phyloP scores from a whole-genome alignment of 2,888 invertebrate species.

The Leptothorax acervorum region DNA sequence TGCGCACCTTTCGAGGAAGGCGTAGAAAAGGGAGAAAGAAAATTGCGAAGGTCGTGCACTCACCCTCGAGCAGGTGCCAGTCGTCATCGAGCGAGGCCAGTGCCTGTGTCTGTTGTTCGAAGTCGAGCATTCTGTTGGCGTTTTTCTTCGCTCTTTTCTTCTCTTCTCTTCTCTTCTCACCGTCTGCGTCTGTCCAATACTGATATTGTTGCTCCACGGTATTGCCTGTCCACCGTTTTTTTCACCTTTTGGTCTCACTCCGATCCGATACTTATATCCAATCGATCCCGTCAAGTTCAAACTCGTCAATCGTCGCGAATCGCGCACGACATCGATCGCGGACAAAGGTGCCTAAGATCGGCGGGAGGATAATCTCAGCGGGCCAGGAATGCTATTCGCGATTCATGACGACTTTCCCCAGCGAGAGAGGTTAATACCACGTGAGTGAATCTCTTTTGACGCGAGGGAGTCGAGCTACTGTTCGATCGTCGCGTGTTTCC shows the following conservation, averaged over 20 bases:
- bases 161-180: constrained; percentile 4
- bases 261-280: neutral
- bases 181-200: neutral
- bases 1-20: constrained; percentile 18
- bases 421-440: constrained; percentile 9
- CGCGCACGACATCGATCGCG: constrained; percentile 2
- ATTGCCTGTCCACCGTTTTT: constrained; percentile 19
- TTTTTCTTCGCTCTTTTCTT: constrained; percentile 3
- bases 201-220: constrained; percentile 5
- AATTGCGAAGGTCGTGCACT: constrained; percentile 80
- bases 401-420: constrained; percentile 17
- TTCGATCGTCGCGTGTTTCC: constrained; percentile 18
- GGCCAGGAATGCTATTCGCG: neutral
- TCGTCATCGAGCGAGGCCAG: constrained; percentile 79
- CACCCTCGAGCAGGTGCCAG: constrained; percentile 82
- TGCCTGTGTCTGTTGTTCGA: constrained; percentile 80
- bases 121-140: constrained; percentile 78
- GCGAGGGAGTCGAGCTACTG: constrained; percentile 24
- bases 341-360: neutral
- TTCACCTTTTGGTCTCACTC: constrained; percentile 3
- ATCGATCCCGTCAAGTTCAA: neutral
- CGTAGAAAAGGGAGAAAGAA: constrained; percentile 55
- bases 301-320: constrained; percentile 5
- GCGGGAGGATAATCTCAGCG: neutral
- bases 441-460: constrained; percentile 15